phyloP scores from a whole-genome alignment of 2,888 invertebrate species.

The Danaus chrysippus region DNA sequence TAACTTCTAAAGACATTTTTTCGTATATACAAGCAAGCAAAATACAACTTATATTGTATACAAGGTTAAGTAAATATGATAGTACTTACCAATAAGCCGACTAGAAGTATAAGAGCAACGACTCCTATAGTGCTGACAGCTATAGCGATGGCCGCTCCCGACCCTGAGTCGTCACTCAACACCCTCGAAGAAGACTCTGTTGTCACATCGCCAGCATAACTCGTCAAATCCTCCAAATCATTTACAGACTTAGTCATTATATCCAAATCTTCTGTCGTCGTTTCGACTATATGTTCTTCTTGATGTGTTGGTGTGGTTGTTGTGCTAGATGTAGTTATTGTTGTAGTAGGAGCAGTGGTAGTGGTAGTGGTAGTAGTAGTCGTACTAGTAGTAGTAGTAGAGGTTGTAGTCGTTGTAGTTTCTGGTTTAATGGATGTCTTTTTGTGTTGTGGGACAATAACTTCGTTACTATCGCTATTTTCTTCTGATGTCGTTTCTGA shows the following conservation, averaged over 20 bases:
- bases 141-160: constrained; percentile 88
- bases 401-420: constrained; percentile 33
- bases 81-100: constrained; percentile 84
- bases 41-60: no score
- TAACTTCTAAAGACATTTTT: no score
- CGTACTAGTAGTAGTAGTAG: constrained; percentile 35
- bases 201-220: constrained; percentile 52
- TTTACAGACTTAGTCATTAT: constrained; percentile 47
- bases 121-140: constrained; percentile 90
- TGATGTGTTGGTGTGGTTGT: constrained; percentile 36
- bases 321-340: constrained; percentile 20
- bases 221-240: constrained; percentile 52
- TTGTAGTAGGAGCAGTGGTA: constrained; percentile 32
- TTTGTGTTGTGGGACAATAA: constrained; percentile 46
- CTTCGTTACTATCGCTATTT: constrained; percentile 64
- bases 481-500: constrained; percentile 49
- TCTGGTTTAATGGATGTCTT: constrained; percentile 25
- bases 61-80: background rate
- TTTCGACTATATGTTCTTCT: constrained; percentile 43
- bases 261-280: constrained; percentile 42
- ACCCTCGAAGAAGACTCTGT: constrained; percentile 56
- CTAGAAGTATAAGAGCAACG: constrained; percentile 86
- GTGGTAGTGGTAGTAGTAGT: constrained; percentile 32
- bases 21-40: no score
- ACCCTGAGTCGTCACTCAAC: constrained; percentile 65